These are phyloP conservation scores for Nymphalis c-album DNA, from an alignment of 2,888 invertebrate genomes.

Conservation along the genomic window DNA sequence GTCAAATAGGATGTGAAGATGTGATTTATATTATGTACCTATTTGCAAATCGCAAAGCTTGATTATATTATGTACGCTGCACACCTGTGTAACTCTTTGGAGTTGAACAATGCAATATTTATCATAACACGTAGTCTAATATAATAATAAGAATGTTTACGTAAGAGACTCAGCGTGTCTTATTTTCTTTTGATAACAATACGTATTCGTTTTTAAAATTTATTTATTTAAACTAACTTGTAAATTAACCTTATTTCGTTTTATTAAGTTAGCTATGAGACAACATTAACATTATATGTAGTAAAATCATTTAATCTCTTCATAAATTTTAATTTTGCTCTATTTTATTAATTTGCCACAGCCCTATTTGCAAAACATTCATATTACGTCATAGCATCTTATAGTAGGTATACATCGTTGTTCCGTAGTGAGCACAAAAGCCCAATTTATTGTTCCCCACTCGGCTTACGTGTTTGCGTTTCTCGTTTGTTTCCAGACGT, in stretches of 20 bases:
- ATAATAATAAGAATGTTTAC: not conserved
- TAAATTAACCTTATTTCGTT: not conserved
- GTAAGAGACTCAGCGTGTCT: not conserved
- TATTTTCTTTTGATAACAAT: not conserved
- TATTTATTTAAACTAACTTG: too few relatives aligned
- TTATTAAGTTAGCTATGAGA: not conserved
- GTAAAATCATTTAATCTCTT: too few relatives aligned
- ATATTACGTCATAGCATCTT: conserved; percentile 14
- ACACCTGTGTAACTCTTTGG: conserved; percentile 8
- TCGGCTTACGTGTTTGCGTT: conserved; percentile 51
- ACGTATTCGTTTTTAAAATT: too few relatives aligned
- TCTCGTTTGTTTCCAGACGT: conserved; percentile 43
- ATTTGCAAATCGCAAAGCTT: conserved; percentile 8
- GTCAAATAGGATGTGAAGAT: not conserved
- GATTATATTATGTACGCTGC: conserved; percentile 6
- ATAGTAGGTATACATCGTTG: conserved; percentile 10
- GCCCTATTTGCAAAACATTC: not conserved
- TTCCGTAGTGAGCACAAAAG: conserved; percentile 45
- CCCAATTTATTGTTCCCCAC: conserved; percentile 49
- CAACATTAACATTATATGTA: too few relatives aligned
- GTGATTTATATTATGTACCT: conserved; percentile 6
- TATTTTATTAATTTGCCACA: too few relatives aligned
- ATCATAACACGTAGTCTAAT: conserved; percentile 11
- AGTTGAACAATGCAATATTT: conserved; percentile 10
- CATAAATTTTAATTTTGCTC: too few relatives aligned